phyloP scores from a whole-genome alignment of 2,113 vertebrate species.

The Tupaia chinensis region DNA sequence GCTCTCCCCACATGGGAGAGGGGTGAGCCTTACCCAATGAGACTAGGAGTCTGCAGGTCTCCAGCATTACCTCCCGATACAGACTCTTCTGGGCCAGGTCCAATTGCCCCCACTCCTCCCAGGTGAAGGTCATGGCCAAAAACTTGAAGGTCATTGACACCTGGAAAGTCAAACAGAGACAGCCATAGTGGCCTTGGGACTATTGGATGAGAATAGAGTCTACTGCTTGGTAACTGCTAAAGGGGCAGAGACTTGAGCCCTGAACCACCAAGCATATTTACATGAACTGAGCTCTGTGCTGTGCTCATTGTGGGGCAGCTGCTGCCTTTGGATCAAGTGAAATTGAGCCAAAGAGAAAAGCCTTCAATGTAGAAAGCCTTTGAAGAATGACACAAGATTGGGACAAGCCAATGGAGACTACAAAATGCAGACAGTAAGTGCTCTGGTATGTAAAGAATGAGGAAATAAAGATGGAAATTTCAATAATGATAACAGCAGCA shows the following conservation, averaged over 20 bases:
- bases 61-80: conserved; percentile 38
- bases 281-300: neutral
- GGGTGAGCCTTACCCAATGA: neutral
- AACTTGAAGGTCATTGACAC: neutral
- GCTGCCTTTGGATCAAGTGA: neutral
- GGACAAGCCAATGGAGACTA: neutral
- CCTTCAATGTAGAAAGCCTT: neutral
- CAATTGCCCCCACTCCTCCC: conserved; percentile 36
- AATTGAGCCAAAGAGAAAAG: neutral
- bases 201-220: neutral
- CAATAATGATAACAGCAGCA: neutral
- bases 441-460: neutral
- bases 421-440: neutral
- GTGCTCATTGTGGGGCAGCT: neutral
- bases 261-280: neutral
- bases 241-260: neutral
- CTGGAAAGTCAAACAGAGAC: conserved; percentile 52
- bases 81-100: neutral
- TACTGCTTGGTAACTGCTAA: neutral
- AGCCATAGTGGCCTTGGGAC: neutral
- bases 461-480: neutral
- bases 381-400: neutral
- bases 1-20: neutral
- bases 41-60: neutral
- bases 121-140: conserved; percentile 21